phyloP scores from a whole-genome alignment of 1,140 invertebrate species.

The Papilio xuthus region DNA sequence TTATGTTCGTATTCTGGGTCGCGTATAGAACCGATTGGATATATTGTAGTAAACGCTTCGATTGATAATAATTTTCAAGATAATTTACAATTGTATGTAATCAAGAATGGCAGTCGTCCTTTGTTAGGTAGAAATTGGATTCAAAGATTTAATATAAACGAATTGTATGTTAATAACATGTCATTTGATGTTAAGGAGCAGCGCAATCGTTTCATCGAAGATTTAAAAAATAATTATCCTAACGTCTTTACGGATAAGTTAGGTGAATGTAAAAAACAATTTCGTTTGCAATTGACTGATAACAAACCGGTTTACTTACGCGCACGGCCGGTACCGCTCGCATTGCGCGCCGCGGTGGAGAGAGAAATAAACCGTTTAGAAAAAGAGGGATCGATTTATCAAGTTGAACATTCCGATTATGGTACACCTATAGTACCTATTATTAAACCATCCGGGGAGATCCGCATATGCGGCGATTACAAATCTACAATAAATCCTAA shows the following conservation, averaged over 20 bases:
- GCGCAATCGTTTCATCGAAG: constrained; percentile 39
- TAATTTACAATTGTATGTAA: constrained; percentile 35
- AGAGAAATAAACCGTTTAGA: constrained; percentile 38
- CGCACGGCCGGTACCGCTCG: constrained; percentile 41
- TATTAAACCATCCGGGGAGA: constrained; percentile 42
- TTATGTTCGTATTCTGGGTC: constrained; percentile 39
- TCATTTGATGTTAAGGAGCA: constrained; percentile 30
- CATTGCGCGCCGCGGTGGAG: constrained; percentile 38
- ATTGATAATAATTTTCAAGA: constrained; percentile 17
- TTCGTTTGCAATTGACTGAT: constrained; percentile 42
- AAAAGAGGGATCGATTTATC: constrained; percentile 39
- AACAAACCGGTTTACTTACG: constrained; percentile 42
- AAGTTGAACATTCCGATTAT: constrained; percentile 43
- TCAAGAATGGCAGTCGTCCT: constrained; percentile 37
- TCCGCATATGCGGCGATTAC: constrained; percentile 49
- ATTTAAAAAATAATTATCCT: constrained; percentile 38
- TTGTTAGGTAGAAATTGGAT: constrained; percentile 38
- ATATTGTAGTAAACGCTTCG: constrained; percentile 32
- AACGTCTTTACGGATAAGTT: constrained; percentile 39
- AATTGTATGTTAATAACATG: constrained; percentile 40
- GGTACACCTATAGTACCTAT: constrained; percentile 53
- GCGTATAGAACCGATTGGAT: constrained; percentile 41
- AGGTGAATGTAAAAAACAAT: constrained; percentile 41
- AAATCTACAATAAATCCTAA: constrained; percentile 46
- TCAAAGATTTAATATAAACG: constrained; percentile 39